Base-by-base conservation (phyloP, 2,888 invertebrate genomes). In the Agrotis segetum region DNA sequence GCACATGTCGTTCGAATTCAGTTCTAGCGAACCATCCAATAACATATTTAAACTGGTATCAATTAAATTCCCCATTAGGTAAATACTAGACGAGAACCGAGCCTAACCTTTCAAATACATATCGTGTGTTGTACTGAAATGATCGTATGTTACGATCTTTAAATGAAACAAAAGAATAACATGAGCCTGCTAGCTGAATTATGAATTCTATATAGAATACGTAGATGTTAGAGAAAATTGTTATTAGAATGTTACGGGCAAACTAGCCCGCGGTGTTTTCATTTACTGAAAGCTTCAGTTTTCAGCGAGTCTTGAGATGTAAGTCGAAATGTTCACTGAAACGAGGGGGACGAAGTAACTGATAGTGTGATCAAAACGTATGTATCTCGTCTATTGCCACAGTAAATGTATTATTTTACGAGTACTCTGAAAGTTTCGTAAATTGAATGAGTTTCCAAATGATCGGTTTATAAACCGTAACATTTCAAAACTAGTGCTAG, bases 241-340 rank as follows among this genome's bases (percentile, higher is more conserved):
- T 70, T 65, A 81, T 65, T 47, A 59, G 53, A 47, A 44, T 61
- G 64, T 56, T 14, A 19, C 19, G 19, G 21, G 13, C 52, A 19
- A 75, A 53, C 52, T 24, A 24, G 34, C 56, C 44, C 40, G 61
- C 55, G 56, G 50, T 64, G 47, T n/a, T 50, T 29, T 52, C 70
- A 53, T 44, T 69, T 52, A 81, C 55, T 77, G 34, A 61, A 58
- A 77, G 65, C 71, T 70, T 55, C 47, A 50, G 40, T 44, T 53
- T 24, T 17, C 46, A 60, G 59, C 19, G 19, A 21, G 13, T 21
- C 46, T 62, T 52, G 58, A 24, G 5, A 29, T 24, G 47, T 52
- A 52, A 64, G 49, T 68, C 49, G 19, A 24, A 50, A 62, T 59
- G 52, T 66, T 56, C 13, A 21, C n/a, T 47, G 29, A 44, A 21